Conservation (phyloP, 2,797 vertebrate species). For the Taeniopygia guttata region DNA sequence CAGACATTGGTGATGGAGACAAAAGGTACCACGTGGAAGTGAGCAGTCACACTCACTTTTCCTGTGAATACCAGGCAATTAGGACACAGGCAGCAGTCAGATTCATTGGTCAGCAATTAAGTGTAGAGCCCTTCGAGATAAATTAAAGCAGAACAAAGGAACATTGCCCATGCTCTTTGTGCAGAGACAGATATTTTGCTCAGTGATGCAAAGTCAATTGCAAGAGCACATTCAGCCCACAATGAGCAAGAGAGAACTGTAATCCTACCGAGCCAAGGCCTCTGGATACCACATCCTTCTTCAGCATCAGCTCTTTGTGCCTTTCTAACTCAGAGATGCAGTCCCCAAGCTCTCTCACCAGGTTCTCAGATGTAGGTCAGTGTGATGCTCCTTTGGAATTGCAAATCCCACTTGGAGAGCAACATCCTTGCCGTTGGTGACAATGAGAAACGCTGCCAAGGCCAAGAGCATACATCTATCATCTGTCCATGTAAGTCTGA, state of each 20-base stretch:
- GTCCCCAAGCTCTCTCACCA: not conserved
- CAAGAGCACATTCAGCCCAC: constrained; percentile 27
- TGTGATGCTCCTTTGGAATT: not conserved
- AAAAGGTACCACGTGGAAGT: not conserved
- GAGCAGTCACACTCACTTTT: not conserved
- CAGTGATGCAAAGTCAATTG: not conserved
- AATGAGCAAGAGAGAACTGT: constrained; percentile 1
- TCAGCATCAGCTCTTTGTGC: constrained; percentile 18
- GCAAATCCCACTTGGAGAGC: not conserved
- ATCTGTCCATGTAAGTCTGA: not conserved
- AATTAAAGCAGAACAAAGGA: constrained; percentile 46
- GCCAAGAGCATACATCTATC: not conserved
- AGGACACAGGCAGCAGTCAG: constrained; percentile 11
- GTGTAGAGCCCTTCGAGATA: constrained; percentile 43
- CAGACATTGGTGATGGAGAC: not conserved
- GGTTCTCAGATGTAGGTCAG: not conserved
- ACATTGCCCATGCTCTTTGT: not conserved
- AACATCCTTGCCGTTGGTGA: not conserved
- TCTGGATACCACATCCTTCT: not conserved
- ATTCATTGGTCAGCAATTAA: constrained; percentile 32
- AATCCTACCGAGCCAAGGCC: not conserved
- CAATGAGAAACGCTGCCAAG: not conserved
- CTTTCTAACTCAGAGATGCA: not conserved
- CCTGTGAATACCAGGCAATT: not conserved
- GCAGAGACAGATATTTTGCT: not conserved